A percentile compares a stretch with the other conserved stretches of the same genome.
phyloP scores from a whole-genome alignment of 2,888 invertebrate genomes.

The Meiosimyza decipiens region DNA sequence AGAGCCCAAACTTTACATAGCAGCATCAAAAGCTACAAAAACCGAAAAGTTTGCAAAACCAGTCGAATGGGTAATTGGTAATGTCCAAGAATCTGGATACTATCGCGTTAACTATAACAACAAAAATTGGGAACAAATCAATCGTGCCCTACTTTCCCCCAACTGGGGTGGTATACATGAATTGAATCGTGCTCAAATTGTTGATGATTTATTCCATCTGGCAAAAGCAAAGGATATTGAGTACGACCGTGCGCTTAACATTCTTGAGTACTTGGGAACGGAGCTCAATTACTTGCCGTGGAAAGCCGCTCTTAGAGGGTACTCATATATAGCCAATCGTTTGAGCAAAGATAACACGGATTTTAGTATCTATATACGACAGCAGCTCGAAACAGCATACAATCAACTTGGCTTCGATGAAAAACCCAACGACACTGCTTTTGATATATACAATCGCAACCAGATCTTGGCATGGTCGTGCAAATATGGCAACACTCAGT shows the following conservation, averaged over 20 bases:
- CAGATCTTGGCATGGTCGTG: constrained; percentile 75
- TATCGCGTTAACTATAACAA: constrained; percentile 79
- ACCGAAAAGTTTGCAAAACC: background rate
- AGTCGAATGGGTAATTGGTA: constrained; percentile 58
- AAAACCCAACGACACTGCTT: constrained; percentile 66
- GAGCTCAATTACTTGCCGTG: constrained; percentile 83
- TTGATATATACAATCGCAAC: constrained; percentile 72
- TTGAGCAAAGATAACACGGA: constrained; percentile 53
- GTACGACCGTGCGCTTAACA: constrained; percentile 74
- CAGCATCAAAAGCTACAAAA: background rate
- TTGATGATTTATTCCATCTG: constrained; percentile 83
- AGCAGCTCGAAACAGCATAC: constrained; percentile 68
- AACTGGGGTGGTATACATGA: constrained; percentile 69
- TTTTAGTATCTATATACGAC: constrained; percentile 66
- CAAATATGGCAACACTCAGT: constrained; percentile 71
- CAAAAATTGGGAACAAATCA: constrained; percentile 71
- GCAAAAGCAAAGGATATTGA: constrained; percentile 75
- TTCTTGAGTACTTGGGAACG: constrained; percentile 75
- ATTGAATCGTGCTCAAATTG: constrained; percentile 79
- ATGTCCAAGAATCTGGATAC: constrained; percentile 62
- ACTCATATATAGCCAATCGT: constrained; percentile 62
- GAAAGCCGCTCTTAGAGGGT: constrained; percentile 73
- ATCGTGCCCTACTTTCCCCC: constrained; percentile 39
- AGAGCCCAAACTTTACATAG: constrained; percentile 52
- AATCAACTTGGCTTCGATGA: constrained; percentile 68